Conservation (phyloP, 2,113 vertebrate species). For the Ptychochromis oligacanthus region DNA sequence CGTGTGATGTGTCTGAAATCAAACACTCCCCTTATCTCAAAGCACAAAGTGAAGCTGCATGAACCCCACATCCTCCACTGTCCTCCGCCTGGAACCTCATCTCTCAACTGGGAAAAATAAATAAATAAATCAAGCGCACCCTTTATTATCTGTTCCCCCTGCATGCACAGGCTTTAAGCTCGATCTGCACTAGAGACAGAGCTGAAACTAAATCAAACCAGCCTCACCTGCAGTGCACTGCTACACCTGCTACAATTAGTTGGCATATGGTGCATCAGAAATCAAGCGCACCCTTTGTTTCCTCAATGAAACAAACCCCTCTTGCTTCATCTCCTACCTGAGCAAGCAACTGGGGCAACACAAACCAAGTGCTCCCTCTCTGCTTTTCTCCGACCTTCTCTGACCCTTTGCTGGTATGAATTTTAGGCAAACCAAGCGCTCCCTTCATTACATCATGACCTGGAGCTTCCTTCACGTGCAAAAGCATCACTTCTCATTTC, state of each 20-base stretch:
- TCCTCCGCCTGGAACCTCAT: not conserved
- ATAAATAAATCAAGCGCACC: not conserved
- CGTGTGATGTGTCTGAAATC: not conserved
- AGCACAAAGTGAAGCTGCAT: not conserved
- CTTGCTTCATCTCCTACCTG: no score
- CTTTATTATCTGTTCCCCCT: not conserved
- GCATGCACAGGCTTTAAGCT: not conserved
- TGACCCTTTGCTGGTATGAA: no score
- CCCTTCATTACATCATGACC: not conserved
- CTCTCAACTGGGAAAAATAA: not conserved
- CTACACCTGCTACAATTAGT: not conserved
- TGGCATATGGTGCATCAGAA: not conserved
- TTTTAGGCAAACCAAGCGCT: no score
- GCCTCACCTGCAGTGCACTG: not conserved
- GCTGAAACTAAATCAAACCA: not conserved
- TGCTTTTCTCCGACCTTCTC: no score
- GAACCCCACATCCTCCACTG: not conserved
- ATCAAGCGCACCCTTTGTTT: conserved; percentile 19
- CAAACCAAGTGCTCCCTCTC: no score
- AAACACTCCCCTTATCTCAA: not conserved
- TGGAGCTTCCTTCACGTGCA: not conserved
- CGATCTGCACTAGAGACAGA: not conserved
- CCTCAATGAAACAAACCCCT: no score
- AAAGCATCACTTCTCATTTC: not conserved
- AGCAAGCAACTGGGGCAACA: no score